Conservation (phyloP, 2,113 vertebrate genomes). For the Motacilla tschutschensis region DNA sequence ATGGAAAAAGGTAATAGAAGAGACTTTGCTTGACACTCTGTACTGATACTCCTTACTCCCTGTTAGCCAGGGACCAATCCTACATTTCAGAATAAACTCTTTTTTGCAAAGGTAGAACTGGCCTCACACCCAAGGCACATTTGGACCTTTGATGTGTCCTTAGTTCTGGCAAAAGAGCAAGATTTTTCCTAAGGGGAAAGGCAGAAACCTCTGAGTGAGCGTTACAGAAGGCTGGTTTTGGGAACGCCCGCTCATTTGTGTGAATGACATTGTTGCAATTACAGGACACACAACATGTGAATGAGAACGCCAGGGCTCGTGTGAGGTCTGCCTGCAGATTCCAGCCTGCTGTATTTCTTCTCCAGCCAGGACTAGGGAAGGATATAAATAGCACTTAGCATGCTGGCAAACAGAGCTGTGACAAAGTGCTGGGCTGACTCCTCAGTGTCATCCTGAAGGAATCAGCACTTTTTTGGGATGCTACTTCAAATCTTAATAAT, state of each 20-base stretch:
- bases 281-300: background rate
- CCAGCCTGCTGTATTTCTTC: background rate
- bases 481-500: conserved; percentile 5
- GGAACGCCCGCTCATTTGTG: background rate
- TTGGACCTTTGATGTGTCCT: background rate
- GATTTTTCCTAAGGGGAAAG: background rate
- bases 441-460: background rate
- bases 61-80: background rate
- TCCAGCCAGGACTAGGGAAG: background rate
- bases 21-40: background rate
- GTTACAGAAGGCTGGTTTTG: background rate
- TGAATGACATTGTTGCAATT: background rate
- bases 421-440: background rate
- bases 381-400: background rate
- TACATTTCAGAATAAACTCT: background rate
- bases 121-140: background rate
- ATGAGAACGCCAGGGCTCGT: accelerated
- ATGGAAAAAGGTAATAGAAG: background rate
- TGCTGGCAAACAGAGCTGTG: background rate
- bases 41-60: background rate
- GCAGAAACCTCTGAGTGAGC: background rate
- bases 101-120: background rate
- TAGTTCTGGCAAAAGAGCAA: background rate
- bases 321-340: background rate
- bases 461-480: conserved; percentile 4